Evolutionary conservation across 2,888 invertebrate species (phyloP).

Genomic region (Tortricodes alternella): DNA sequence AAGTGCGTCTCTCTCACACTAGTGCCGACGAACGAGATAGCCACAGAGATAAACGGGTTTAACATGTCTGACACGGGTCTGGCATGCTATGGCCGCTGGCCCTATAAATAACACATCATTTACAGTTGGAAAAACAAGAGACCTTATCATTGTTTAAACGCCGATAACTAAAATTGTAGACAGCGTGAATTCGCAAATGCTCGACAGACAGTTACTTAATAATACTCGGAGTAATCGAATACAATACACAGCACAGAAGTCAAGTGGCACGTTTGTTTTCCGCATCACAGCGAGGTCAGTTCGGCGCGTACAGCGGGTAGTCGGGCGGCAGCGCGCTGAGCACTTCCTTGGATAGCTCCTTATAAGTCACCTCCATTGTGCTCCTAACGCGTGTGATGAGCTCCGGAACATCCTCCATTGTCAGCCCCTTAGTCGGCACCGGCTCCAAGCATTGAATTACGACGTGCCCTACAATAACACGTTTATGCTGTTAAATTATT

Average conservation of each 20-base stretch:
- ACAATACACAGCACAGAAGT: not conserved
- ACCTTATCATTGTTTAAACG: no score
- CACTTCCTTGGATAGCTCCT: slow-evolving; percentile 77
- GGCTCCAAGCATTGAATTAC: slow-evolving; percentile 80
- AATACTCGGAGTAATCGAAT: not conserved
- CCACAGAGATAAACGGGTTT: no score
- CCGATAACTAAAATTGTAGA: no score
- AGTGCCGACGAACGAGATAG: no score
- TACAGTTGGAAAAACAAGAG: no score
- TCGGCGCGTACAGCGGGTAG: slow-evolving; percentile 72
- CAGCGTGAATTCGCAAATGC: no score
- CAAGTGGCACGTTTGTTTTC: not conserved
- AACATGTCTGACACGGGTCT: no score
- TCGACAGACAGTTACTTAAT: no score
- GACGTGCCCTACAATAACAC: slow-evolving; percentile 71
- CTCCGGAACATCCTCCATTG: slow-evolving; percentile 75
- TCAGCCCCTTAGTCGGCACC: slow-evolving; percentile 74
- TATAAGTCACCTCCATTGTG: slow-evolving; percentile 76
- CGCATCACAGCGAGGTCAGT: slow-evolving; percentile 39
- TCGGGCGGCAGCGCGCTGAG: slow-evolving; percentile 68
- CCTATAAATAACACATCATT: no score
- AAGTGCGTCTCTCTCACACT: no score
- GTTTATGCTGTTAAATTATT: not conserved
- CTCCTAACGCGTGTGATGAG: slow-evolving; percentile 72
- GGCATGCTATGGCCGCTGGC: no score